Base-by-base conservation (phyloP, 2,113 vertebrate species). In the Phaethon lepturus region DNA sequence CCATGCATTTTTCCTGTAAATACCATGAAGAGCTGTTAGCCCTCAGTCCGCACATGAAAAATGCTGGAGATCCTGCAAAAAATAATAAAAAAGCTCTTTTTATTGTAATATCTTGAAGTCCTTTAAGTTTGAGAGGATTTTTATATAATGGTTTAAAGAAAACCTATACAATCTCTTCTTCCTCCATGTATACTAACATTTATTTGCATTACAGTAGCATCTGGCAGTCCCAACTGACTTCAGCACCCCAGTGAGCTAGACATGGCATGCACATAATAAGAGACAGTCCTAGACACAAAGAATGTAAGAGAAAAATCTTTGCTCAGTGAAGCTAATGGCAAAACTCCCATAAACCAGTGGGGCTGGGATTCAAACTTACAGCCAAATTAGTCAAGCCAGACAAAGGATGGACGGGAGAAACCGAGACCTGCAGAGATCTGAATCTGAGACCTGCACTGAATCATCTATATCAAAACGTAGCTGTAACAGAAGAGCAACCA, bases 1-100 rank as follows among this genome's bases (percentile, higher is more conserved):
- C 96, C 49, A 89, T 93, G 90, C 91, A 58, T 95, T 97, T 97
- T 97, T 96, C 92, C 77, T 97, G 91, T 97, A 96, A 91, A 73
- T 95, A 97, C 92, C 45, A 90, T 63, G 69, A 95, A 96, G 87
- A 78, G 73, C 94, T 97, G 96, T 84, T 93, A 96, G 91, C 72
- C 90, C 87, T 92, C 84, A 93, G 92, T 93, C 86, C 96, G 91
- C 90, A 96, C 76, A 86, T 72, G 76, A 89, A 96, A 95, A 94
- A 92, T 88, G 60, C 86, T 76, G 47, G 77, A 84, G 63, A 89
- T 88, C 31, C 26, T 92, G 77, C 11, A 58, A 74, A 89, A 91
- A 80, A 76, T 35, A 93, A 76, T 52, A 84, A 79, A 87, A 86
- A 80, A 90, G n/a, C 44, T 75, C 74, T 17, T 96, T 93, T 64